Percentiles rank a stretch among this genome's conserved stretches.
phyloP scores from a whole-genome alignment of 1,140 invertebrate genomes.

The Meloidogyne chitwoodi region DNA sequence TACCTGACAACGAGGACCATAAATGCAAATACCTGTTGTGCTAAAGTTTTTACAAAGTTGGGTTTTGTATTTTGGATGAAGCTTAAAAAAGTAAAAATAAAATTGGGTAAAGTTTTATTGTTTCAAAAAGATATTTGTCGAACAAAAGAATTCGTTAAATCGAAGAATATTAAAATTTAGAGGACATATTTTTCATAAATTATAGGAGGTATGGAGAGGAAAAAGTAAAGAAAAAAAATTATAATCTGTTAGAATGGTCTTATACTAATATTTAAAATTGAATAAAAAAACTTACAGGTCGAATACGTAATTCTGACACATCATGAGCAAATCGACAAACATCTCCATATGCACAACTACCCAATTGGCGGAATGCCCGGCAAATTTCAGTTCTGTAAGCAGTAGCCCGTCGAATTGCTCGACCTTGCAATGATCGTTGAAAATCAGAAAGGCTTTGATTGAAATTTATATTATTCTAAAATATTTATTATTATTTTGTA shows the following conservation, averaged over 20 bases:
- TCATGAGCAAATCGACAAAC: slow-evolving; percentile 3
- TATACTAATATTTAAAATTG: no score
- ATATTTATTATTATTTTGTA: neutral
- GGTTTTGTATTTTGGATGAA: slow-evolving; percentile 9
- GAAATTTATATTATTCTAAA: neutral
- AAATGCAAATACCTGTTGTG: neutral
- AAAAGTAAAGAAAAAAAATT: no score
- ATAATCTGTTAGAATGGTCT: no score
- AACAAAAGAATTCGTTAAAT: no score
- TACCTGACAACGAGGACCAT: neutral
- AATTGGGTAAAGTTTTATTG: no score
- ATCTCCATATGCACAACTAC: neutral
- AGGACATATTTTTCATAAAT: no score
- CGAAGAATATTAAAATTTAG: no score
- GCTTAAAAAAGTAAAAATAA: neutral
- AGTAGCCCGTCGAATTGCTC: neutral
- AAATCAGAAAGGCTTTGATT: neutral
- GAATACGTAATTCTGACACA: neutral
- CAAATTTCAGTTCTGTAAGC: neutral
- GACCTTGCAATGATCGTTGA: neutral
- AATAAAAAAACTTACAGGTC: neutral
- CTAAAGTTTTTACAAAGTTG: slow-evolving; percentile 1
- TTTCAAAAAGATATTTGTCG: no score
- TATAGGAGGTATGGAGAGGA: no score
- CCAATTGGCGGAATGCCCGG: neutral